Evolutionary conservation across 2,113 vertebrate species (phyloP), one percentile per base, ranked within the genome.

Genomic region (Sinocyclocheilus grahami): DNA sequence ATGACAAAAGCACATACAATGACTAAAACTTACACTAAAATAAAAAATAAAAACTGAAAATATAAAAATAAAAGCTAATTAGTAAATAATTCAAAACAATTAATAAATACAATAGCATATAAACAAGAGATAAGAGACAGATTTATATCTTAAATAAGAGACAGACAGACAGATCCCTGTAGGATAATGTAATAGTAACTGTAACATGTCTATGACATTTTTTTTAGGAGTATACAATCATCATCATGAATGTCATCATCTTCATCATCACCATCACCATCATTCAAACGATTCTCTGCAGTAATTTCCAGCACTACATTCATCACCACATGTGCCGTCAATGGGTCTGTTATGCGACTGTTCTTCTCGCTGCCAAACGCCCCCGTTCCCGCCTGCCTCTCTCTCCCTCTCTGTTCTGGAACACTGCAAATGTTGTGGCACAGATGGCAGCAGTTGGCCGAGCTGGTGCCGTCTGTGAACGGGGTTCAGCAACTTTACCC

Each of bases 401-500:
- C 82, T 82, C 78, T 39, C 76, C 58, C 78, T 81, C 88, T 80
- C 86, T 85, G 86, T 72, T 85, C 86, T 51, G 88, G 90, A 85
- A 86, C 88, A 85, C 71, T 83, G 72, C 65, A 87, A 89, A 87
- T 69, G 88, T 87, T 89, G 79, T 76, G 88, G 86, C 84, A 88
- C 90, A 91, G 90, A 91, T 91, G 90, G 90, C 77, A 78, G 87
- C 84, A 78, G 53, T 90, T 90, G 90, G 88, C 89, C 88, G 48
- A 83, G 82, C 89, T 86, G 60, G 55, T 78, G 63, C 84, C 74
- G 83, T 88, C 84, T 85, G 85, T 82, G 84, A 58, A 48, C 62
- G n/a, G 63, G 69, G 76, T 75, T 83, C 77, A 78, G 72, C 85
- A 86, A 10, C 48, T 83, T 88, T 78, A 71, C 88, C 74, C 83